Base-by-base conservation (phyloP, 2,888 invertebrate species). In the Drosophila mimetica region DNA sequence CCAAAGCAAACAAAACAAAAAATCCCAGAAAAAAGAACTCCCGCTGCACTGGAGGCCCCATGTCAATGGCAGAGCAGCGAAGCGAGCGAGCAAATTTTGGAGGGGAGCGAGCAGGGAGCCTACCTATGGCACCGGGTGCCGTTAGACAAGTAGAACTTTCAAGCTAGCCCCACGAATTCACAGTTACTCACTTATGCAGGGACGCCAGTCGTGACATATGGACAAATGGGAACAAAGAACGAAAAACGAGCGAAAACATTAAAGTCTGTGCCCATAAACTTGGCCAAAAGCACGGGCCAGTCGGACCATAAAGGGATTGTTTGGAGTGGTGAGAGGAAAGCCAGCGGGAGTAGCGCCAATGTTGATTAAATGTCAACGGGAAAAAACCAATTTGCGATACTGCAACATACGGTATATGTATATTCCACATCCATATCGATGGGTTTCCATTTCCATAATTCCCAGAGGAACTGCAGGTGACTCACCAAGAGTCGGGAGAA, bases 351-450 rank as follows among this genome's bases (percentile, higher is more conserved):
- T 32, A 37, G 58, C 46, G 48, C 41, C 57, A 53, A 32, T 37
- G 58, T 54, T 74, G 73, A 74, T 73, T 74, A 74, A 74, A 74
- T 74, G 74, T 74, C 69, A 67, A 63, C 37, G 34, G 52, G 52
- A 42, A 51, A 54, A 54, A 71, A 57, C 28, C 37, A 69, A 61
- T 61, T 67, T 48, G 55, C 37, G 1, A n/a, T 14, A 44, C 30
- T 46, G 13, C 11, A 46, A 11, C 7, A 41, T 32, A 41, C 32
- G 39, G 16, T 51, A 25, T 4, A 8, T n/a, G n/a, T n/a, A n/a
- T n/a, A n/a, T n/a, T n/a, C 9, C 30, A 57, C 18, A 39, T 7
- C 42, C 48, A 59, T 42, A 16, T 36, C 39, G 14, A 37, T 18
- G 41, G 30, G 34, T 55, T 37, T 20, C 34, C 28, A 30, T 25